Conservation (phyloP, 2,113 vertebrate genomes). For the Oreotrochilus melanogaster region DNA sequence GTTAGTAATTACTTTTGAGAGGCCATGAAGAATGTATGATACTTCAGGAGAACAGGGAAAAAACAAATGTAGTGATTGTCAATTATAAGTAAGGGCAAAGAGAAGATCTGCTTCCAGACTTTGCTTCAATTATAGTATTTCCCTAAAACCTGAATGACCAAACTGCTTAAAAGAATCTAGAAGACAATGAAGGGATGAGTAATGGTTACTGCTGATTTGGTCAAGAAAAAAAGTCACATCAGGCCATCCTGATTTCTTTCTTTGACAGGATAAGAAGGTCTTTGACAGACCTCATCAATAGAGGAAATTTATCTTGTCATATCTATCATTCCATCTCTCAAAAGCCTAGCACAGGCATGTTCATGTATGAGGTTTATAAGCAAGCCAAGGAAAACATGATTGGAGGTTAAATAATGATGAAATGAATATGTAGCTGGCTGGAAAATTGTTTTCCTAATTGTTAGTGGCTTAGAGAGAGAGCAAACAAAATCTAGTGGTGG, state of each 20-base stretch:
- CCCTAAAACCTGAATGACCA: not conserved
- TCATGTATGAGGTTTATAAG: not conserved
- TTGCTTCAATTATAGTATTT: not conserved
- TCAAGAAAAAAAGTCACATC: not conserved
- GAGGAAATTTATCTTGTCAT: not conserved
- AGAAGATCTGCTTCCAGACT: not conserved
- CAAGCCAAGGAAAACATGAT: not conserved
- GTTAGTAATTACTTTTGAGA: not conserved
- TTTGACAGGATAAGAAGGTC: not conserved
- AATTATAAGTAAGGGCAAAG: not conserved
- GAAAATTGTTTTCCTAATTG: not conserved
- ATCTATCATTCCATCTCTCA: not conserved
- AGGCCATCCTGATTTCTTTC: not conserved
- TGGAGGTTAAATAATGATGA: not conserved
- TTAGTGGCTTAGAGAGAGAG: not conserved
- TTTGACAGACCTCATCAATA: not conserved
- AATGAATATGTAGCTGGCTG: not conserved
- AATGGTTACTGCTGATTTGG: not conserved
- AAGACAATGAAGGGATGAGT: not conserved
- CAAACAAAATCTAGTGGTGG: not conserved
- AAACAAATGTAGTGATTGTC: not conserved
- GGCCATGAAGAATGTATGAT: not conserved
- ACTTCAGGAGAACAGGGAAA: not conserved
- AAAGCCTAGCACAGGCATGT: not conserved
- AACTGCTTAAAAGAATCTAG: not conserved